Evolutionary conservation across 2,797 vertebrate species (phyloP), one percentile per base, ranked within the genome.

Genomic region (Pelobates cultripes): DNA sequence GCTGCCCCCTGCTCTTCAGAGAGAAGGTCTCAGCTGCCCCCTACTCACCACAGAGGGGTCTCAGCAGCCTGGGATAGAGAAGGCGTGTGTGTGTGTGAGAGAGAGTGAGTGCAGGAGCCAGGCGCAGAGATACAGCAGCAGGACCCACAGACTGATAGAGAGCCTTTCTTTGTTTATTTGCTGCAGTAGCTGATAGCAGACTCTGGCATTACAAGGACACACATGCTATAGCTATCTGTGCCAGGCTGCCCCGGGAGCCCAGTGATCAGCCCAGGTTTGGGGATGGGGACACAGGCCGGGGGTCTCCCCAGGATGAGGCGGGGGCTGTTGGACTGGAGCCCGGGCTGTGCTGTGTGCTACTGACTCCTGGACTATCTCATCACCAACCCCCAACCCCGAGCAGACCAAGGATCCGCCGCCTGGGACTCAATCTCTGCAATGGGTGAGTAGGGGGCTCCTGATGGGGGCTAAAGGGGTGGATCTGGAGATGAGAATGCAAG

Each of bases 391-490:
- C 42, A 15, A 17, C 14, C 51, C 55, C 71, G 12, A 61, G 2
- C 63, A 82, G 44, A 82, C 61, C 76, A 60, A 82, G 42, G 80
- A 82, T 72, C 80, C 60, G 70, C 68, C 69, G 81, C 61, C 81
- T 83, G 75, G 64, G 81, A 74, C 61, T 51, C 80, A 66, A 47
- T 73, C 75, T 78, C 51, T 83, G 81, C 81, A 78, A 83, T 83
- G 81, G 81, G 81, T 83, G 75, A 83, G 81, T 78, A 53, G 60
- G 60, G 70, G 63, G 78, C 63, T 51, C 45, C 69, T 13, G 53
- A 9, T 57, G 61, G 71, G 70, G 78, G 60, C 70, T 63, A n/a
- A 43, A 64, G 57, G 57, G 67, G 43, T 66, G 71, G 43, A 55
- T 28, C 17, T 73, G 78, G 41, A 60, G 44, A 70, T 61, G 47